Evolutionary conservation across 2,113 vertebrate species (phyloP).

Genomic region (Electrona antarctica): DNA sequence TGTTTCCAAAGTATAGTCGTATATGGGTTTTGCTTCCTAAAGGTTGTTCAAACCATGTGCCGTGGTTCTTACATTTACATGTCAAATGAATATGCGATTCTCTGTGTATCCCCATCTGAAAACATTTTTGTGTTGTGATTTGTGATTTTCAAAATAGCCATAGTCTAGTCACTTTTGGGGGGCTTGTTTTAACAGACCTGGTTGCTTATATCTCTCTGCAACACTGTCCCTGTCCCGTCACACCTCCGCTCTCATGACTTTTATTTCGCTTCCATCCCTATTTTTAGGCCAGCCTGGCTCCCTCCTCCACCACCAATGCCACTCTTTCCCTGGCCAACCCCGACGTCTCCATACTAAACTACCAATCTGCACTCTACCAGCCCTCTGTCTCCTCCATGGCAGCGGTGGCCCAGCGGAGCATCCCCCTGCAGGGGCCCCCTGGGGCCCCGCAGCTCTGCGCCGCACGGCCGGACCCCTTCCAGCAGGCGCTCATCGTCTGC

Average conservation of each 20-base stretch:
- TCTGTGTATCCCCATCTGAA: too few relatives aligned
- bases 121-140: too few relatives aligned
- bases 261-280: constrained; percentile 87
- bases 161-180: too few relatives aligned
- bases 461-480: constrained; percentile 96
- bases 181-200: too few relatives aligned
- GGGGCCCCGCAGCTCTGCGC: constrained; percentile 92
- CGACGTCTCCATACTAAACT: constrained; percentile 98
- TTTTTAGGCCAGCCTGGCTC: constrained; percentile 93
- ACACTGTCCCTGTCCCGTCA: constrained; percentile 26
- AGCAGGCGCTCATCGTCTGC: constrained; percentile 99
- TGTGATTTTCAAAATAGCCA: too few relatives aligned
- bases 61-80: too few relatives aligned
- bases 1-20: too few relatives aligned
- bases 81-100: too few relatives aligned
- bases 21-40: too few relatives aligned
- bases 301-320: constrained; percentile 96
- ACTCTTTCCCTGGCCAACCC: constrained; percentile 96
- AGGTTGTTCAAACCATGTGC: too few relatives aligned
- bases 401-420: constrained; percentile 95
- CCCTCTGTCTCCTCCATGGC: constrained; percentile 96
- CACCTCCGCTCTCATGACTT: constrained; percentile 64
- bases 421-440: constrained; percentile 88
- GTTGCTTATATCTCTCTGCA: too few relatives aligned
- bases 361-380: constrained; percentile 98